Evolutionary conservation across 1,140 invertebrate genomes (phyloP), one percentile per base, ranked within the genome.

Genomic region (Tribolium madens): DNA sequence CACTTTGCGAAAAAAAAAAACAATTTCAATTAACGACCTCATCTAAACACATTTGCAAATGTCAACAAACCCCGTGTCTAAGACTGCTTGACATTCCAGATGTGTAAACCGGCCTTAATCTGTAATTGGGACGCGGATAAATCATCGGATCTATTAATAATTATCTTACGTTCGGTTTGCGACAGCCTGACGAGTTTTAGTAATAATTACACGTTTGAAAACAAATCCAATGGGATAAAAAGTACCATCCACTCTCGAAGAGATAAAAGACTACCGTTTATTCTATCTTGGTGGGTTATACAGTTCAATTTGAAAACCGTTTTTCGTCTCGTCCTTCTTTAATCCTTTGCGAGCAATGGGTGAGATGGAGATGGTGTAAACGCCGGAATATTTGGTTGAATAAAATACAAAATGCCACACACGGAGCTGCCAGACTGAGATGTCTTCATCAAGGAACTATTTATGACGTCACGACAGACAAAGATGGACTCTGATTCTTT

Each of bases 381-480:
- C 57, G 57, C 57, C 26, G 21, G 57, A 64, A 64, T 64, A 71
- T 71, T 79, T 81, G 77, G 77, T 81, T 70, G 81, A 78, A 81
- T 83, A 80, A 82, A 81, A 79, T 81, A 80, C 75, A 79, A 80
- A 83, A 84, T 84, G 80, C 83, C 83, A 84, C 83, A 84, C 83
- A 84, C 83, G 77, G 73, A 77, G 83, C 80, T 80, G 80, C 82
- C 80, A 82, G 79, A 71, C 75, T 79, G 78, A 84, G 83, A 84
- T 84, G 83, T 84, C 83, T 84, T 84, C 83, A 84, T 84, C 83
- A 84, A 80, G 74, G 76, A 83, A 84, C 82, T 83, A 84, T 83
- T 84, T 81, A 80, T 84, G 83, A 84, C 83, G 83, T 84, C 83
- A 84, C 48, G 50, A 1, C 70, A 50, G 57, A 64, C 21, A 6